Evolutionary conservation across 2,888 invertebrate species (phyloP).

Genomic region (Cryptops parisi): DNA sequence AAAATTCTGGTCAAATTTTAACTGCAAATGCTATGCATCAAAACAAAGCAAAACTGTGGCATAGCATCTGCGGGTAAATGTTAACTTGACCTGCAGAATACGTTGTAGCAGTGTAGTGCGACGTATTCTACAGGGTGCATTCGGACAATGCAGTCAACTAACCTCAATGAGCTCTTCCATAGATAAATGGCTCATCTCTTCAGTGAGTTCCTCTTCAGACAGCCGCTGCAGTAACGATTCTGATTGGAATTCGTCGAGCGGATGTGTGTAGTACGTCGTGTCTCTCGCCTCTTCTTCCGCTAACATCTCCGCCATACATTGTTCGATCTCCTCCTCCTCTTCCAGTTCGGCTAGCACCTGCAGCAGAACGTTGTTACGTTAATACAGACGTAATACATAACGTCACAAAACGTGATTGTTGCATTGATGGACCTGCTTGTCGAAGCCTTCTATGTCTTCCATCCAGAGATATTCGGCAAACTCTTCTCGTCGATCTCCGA

Average conservation of each 20-base stretch:
- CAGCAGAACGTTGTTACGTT: no score
- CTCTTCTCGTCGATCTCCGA: constrained; percentile 34
- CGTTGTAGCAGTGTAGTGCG: no score
- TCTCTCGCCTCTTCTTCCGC: constrained; percentile 18
- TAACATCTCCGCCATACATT: constrained; percentile 18
- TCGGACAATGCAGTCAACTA: no score
- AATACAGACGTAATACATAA: no score
- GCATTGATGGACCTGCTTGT: constrained; percentile 53
- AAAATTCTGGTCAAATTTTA: no score
- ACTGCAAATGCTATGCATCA: no score
- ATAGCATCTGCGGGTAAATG: no score
- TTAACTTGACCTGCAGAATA: no score
- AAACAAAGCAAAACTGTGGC: no score
- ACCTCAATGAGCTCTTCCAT: constrained; percentile 1
- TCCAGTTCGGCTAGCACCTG: constrained; percentile 18
- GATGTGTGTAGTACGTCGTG: constrained; percentile 15
- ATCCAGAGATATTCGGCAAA: constrained; percentile 89
- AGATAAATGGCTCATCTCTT: constrained; percentile 4
- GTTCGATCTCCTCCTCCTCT: constrained; percentile 19
- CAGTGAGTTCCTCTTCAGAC: constrained; percentile 4
- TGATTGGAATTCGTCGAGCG: not conserved
- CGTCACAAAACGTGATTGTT: not conserved
- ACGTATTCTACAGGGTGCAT: no score
- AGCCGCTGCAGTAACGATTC: constrained; percentile 5
- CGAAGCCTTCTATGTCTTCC: constrained; percentile 86